Conservation (phyloP, 2,113 vertebrate species). For the Sceloporus undulatus region DNA sequence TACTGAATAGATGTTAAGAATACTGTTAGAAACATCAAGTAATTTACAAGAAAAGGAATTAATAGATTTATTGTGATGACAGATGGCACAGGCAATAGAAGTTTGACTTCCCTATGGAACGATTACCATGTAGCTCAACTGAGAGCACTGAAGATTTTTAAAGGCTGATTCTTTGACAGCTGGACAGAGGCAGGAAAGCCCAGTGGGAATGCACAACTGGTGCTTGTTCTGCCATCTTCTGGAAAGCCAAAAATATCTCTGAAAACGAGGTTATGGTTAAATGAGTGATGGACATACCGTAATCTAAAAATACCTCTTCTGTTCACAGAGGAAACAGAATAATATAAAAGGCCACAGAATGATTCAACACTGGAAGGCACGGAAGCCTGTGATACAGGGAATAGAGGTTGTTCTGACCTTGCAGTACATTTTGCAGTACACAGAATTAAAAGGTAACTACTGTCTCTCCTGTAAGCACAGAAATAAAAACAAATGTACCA, state of each 20-base stretch:
- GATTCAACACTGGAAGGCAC: slow-evolving; percentile 16
- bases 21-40: neutral
- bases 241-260: slow-evolving; percentile 30
- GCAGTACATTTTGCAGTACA: slow-evolving; percentile 5
- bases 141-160: neutral
- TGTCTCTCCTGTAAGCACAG: neutral
- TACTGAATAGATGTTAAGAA: neutral
- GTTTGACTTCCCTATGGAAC: neutral
- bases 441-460: neutral
- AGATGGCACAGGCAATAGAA: neutral
- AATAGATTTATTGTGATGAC: neutral
- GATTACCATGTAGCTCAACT: neutral
- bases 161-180: slow-evolving; percentile 1
- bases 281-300: slow-evolving; percentile 27
- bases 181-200: neutral
- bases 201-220: slow-evolving; percentile 14
- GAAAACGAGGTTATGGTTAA: slow-evolving; percentile 36
- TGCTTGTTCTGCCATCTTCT: neutral
- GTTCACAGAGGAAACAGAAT: slow-evolving; percentile 10
- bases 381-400: neutral
- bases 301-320: slow-evolving; percentile 31
- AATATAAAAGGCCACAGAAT: slow-evolving; percentile 8
- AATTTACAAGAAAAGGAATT: neutral
- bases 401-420: neutral
- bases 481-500: neutral